Conservation (phyloP, 2,797 vertebrate genomes). For the Melanotaenia maccullochi region DNA sequence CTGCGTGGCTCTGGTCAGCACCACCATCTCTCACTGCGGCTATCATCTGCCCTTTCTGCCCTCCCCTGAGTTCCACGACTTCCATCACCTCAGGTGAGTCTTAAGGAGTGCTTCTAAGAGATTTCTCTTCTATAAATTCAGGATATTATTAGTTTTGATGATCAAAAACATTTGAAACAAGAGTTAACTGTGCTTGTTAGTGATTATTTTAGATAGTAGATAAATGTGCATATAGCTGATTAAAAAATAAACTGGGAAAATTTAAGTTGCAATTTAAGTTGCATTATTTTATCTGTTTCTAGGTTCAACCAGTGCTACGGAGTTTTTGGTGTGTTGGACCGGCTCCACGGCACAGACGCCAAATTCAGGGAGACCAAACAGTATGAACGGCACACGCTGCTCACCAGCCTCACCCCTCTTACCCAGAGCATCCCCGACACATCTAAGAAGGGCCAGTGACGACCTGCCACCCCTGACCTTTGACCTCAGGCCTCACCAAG, state of each 20-base stretch:
- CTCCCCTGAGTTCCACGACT: slow-evolving; percentile 95
- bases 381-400: slow-evolving; percentile 86
- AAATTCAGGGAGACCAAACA: slow-evolving; percentile 88
- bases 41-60: slow-evolving; percentile 96
- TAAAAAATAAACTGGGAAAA: too few relatives aligned
- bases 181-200: too few relatives aligned
- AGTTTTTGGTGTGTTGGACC: slow-evolving; percentile 90
- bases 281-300: slow-evolving; percentile 9
- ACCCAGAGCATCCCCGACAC: slow-evolving; percentile 87
- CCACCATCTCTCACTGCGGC: slow-evolving; percentile 91
- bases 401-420: slow-evolving; percentile 88
- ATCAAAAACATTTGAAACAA: too few relatives aligned
- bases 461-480: neutral
- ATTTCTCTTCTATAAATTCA: too few relatives aligned
- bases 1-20: slow-evolving; percentile 84
- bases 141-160: too few relatives aligned
- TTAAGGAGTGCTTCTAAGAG: neutral
- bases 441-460: slow-evolving; percentile 78
- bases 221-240: too few relatives aligned
- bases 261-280: too few relatives aligned
- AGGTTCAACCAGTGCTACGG: slow-evolving; percentile 96
- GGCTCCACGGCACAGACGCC: slow-evolving; percentile 90
- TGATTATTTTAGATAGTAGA: too few relatives aligned
- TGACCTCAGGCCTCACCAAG: neutral
- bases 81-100: slow-evolving; percentile 92